Evolutionary conservation across 2,113 vertebrate genomes (phyloP), one percentile per base, ranked within the genome.

Genomic region (Syrrhaptes paradoxus): DNA sequence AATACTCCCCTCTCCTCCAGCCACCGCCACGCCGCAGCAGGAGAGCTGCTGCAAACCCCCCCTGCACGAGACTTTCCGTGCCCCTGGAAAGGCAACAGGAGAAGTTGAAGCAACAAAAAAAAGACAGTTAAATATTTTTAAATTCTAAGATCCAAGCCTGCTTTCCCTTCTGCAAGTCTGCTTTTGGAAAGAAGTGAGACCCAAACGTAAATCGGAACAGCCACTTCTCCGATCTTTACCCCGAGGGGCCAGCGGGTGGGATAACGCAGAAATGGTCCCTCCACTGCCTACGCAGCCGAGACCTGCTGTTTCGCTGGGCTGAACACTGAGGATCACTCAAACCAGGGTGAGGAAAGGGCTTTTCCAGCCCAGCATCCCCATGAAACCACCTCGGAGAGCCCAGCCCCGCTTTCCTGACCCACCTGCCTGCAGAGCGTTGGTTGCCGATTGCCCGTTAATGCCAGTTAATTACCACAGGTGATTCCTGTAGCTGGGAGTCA

Each of bases 51-150:
- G 54, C 68, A 74, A 20, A 84, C 25, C 51, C 57, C 55, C 48
- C 51, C 17, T 1, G 65, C 54, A 28, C 0, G 1, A 54, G 38
- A 13, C 29, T 31, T 36, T 11, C 13, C 28, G 0, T 7, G 36
- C 29, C 43, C 36, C 32, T 36, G 41, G 41, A 49, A 63, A 26
- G 54, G 26, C 13, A 7, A 46, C 16, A 22, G 3, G 18, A 34
- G 49, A 68, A 13, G 6, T 3, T 15, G 5, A 20, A 59, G 24
- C 12, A 19, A 19, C 45, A 20, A 20, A 57, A 20, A 57, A 52
- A 46, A 29, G 43, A 11, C 4, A 7, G 11, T 16, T 5, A 19
- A 38, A 32, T 46, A 38, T 32, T 54, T 26, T 29, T 32, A 73
- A 76, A 54, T 68, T 32, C 63, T 9, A 5, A 5, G 38, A 61